Conservation (phyloP, 1,140 invertebrate species). For the Lordiphosa mommai region DNA sequence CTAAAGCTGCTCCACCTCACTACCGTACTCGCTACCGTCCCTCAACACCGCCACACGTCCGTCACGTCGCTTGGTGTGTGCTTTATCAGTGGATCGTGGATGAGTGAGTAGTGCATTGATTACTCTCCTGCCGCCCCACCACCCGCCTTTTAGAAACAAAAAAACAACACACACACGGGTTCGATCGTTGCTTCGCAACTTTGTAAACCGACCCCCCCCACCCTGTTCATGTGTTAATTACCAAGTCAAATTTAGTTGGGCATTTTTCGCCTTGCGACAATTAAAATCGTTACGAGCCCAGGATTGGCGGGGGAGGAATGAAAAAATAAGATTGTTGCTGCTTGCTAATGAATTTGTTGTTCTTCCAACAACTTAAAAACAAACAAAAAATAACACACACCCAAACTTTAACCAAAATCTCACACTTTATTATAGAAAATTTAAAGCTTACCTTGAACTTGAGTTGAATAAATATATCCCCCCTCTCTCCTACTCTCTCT, state of each 20-base stretch:
- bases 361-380: not conserved
- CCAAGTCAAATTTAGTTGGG: slow-evolving; percentile 67
- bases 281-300: slow-evolving; percentile 30
- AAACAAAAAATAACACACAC: slow-evolving; percentile 17
- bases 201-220: not conserved
- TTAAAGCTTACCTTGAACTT: slow-evolving; percentile 46
- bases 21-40: not conserved
- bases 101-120: slow-evolving; percentile 23
- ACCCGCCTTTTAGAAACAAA: too few species aligned
- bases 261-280: slow-evolving; percentile 44
- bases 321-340: not conserved
- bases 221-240: slow-evolving; percentile 59
- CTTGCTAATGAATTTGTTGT: slow-evolving; percentile 1
- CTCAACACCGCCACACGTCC: slow-evolving; percentile 4
- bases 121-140: not conserved
- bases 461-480: slow-evolving; percentile 19
- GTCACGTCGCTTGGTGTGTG: slow-evolving; percentile 27
- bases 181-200: not conserved
- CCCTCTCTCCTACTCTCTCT: too few species aligned
- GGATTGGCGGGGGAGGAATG: too few species aligned
- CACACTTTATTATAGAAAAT: slow-evolving; percentile 48
- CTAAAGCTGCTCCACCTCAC: not conserved
- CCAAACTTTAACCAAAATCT: slow-evolving; percentile 24
- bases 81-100: slow-evolving; percentile 25
- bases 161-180: too few species aligned